Percentiles rank a stretch among this genome's conserved stretches.
Conservation (phyloP, 1,140 invertebrate species). For the Polypedilum vanderplanki region DNA sequence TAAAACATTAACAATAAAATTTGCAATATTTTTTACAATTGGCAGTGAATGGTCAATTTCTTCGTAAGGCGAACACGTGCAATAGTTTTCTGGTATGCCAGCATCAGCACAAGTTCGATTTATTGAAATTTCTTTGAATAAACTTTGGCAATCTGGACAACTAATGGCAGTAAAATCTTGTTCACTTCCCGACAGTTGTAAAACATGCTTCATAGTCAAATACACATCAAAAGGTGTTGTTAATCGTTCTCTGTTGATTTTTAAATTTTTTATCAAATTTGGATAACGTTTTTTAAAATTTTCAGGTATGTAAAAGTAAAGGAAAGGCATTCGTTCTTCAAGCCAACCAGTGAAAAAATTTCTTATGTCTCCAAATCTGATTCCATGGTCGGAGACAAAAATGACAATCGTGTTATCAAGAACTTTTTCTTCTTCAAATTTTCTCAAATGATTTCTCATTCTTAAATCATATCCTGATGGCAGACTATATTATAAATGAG, state of each 20-base stretch:
- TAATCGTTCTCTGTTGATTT: slow-evolving; percentile 56
- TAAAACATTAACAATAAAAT: slow-evolving; percentile 43
- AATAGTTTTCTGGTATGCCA: slow-evolving; percentile 62
- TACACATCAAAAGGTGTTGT: slow-evolving; percentile 69
- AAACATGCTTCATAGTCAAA: slow-evolving; percentile 48
- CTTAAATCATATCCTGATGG: slow-evolving; percentile 52
- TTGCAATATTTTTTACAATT: slow-evolving; percentile 42
- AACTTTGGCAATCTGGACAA: slow-evolving; percentile 54
- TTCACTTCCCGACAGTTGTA: slow-evolving; percentile 41
- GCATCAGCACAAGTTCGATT: slow-evolving; percentile 60
- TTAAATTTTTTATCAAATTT: slow-evolving; percentile 51
- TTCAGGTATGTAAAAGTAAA: slow-evolving; percentile 63
- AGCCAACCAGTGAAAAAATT: slow-evolving; percentile 66
- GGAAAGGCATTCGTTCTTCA: slow-evolving; percentile 75
- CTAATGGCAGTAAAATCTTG: slow-evolving; percentile 31
- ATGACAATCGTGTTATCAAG: slow-evolving; percentile 57
- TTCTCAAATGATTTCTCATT: slow-evolving; percentile 47
- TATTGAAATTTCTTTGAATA: slow-evolving; percentile 53
- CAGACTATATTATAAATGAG: slow-evolving; percentile 45
- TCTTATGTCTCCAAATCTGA: slow-evolving; percentile 67
- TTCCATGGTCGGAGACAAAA: slow-evolving; percentile 80
- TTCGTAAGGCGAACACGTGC: slow-evolving; percentile 53
- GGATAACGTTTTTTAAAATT: slow-evolving; percentile 54
- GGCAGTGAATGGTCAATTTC: slow-evolving; percentile 38
- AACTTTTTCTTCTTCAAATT: slow-evolving; percentile 44